Conservation (phyloP, 2,888 invertebrate genomes). For the Leptopilina drosophilae region DNA sequence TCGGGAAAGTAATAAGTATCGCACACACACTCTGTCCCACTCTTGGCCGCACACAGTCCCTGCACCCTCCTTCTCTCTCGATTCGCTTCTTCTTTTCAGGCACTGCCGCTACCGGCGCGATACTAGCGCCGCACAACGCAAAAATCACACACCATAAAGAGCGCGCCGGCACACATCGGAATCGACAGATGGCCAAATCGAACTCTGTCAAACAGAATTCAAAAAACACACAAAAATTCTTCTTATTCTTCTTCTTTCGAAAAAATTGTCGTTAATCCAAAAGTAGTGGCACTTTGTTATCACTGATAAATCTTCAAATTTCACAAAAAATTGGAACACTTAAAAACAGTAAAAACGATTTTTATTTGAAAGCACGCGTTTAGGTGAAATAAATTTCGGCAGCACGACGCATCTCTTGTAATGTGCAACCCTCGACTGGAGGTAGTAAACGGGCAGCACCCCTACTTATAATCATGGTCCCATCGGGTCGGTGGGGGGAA, state of each 20-base stretch:
- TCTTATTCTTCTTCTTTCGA: no score
- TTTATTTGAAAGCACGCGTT: background rate
- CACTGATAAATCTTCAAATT: background rate
- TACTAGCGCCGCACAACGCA: conserved; percentile 35
- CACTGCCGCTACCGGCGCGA: conserved; percentile 16
- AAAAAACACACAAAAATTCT: background rate
- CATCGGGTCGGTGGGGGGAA: conserved; percentile 62
- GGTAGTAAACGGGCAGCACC: conserved; percentile 71
- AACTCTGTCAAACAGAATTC: conserved; percentile 46
- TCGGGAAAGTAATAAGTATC: conserved; percentile 47
- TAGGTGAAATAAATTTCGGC: conserved; percentile 13
- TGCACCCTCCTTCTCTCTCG: background rate
- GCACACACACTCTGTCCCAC: conserved; percentile 1
- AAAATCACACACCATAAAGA: conserved; percentile 32
- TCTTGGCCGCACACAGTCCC: conserved; percentile 7
- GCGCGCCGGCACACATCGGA: conserved; percentile 39
- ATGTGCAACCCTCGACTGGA: conserved; percentile 76
- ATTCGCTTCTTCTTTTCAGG: background rate
- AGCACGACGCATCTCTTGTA: conserved; percentile 47
- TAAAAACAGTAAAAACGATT: background rate
- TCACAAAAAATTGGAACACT: background rate
- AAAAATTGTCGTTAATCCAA: background rate
- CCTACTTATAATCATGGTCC: conserved; percentile 76
- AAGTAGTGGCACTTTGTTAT: background rate
- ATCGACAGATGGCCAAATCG: conserved; percentile 59